phyloP scores from a whole-genome alignment of 2,797 vertebrate species.

The Acomys russatus region DNA sequence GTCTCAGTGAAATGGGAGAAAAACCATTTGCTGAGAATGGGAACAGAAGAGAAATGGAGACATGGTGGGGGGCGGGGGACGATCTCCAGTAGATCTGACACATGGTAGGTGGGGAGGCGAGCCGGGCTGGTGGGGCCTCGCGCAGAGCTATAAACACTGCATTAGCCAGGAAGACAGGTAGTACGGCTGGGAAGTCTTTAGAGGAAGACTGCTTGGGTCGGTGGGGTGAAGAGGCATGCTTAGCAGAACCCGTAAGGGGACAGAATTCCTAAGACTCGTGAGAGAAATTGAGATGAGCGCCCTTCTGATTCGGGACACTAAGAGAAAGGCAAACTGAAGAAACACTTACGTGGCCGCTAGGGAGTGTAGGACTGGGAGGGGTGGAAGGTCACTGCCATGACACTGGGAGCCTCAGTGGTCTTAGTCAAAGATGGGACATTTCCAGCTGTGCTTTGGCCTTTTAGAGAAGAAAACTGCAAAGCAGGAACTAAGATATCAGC shows the following conservation, averaged over 20 bases:
- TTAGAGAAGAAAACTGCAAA: background rate
- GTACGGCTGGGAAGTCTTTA: background rate
- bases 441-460: background rate
- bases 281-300: background rate
- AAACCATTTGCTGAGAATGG: background rate
- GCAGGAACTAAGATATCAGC: background rate
- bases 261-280: background rate
- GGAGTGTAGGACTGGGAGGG: background rate
- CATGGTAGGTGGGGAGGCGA: background rate
- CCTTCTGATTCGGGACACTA: background rate
- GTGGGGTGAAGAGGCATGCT: background rate
- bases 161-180: background rate
- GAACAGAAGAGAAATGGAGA: background rate
- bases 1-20: constrained; percentile 51
- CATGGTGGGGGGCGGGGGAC: accelerated
- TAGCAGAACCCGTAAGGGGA: background rate
- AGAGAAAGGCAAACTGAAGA: background rate
- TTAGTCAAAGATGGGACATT: background rate
- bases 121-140: background rate
- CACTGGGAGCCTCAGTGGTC: background rate
- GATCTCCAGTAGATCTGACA: background rate
- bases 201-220: too few species aligned
- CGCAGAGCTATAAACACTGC: background rate
- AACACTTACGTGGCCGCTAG: background rate
- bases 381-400: background rate